phyloP scores from a whole-genome alignment of 2,888 invertebrate genomes.

The Scelioninae gen. 1 region DNA sequence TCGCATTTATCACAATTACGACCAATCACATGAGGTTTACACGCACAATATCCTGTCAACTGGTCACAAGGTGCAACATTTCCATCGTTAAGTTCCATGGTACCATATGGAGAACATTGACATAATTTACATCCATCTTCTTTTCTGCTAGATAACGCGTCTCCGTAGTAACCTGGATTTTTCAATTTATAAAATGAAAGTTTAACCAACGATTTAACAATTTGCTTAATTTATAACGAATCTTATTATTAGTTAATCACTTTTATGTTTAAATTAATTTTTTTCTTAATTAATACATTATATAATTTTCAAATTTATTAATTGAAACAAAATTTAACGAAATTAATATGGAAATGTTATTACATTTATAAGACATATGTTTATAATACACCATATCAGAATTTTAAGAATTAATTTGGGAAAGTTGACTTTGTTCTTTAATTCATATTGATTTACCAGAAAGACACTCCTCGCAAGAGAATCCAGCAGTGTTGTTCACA shows the following conservation, averaged over 20 bases:
- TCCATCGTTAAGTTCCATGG: conserved; percentile 89
- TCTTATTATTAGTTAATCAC: background rate
- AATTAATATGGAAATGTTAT: too few relatives aligned
- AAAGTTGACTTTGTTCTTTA: background rate
- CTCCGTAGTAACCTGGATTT: conserved; percentile 93
- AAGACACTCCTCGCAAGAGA: conserved; percentile 95
- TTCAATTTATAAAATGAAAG: background rate
- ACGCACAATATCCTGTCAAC: conserved; percentile 91
- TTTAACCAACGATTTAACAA: too few relatives aligned
- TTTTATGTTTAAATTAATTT: background rate
- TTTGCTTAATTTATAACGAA: too few relatives aligned
- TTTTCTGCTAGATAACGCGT: conserved; percentile 94
- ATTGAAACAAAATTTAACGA: too few relatives aligned
- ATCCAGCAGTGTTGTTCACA: conserved; percentile 96
- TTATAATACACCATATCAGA: background rate
- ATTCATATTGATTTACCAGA: conserved; percentile 86
- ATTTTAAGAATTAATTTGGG: background rate
- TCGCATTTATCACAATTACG: conserved; percentile 93
- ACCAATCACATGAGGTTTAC: conserved; percentile 92
- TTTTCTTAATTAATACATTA: too few relatives aligned
- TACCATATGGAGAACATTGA: conserved; percentile 94
- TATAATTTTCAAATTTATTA: too few relatives aligned
- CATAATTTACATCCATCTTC: conserved; percentile 95
- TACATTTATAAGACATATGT: too few relatives aligned
- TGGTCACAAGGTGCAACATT: conserved; percentile 90